A percentile compares a stretch with the other conserved stretches of the same genome.
Conservation (phyloP, 2,888 invertebrate genomes). For the Agapostemon virescens region DNA sequence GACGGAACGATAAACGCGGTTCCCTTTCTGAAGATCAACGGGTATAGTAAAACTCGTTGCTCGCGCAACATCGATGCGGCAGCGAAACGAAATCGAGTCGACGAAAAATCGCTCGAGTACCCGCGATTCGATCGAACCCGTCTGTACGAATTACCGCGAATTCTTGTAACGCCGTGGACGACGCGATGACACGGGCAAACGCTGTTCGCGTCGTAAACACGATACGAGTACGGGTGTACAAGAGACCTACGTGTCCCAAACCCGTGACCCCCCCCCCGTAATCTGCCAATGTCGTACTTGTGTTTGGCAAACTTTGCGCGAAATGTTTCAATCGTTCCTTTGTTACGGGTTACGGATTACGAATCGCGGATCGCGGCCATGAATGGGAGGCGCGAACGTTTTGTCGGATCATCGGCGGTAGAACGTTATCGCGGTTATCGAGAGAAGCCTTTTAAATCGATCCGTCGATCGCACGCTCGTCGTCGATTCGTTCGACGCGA, state of each 20-base stretch:
- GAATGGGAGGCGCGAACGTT: slow-evolving; percentile 3
- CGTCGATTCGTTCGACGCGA: slow-evolving; percentile 28
- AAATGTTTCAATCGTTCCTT: slow-evolving; percentile 15
- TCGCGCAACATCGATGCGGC: neutral
- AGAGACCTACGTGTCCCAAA: neutral
- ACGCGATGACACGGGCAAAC: neutral
- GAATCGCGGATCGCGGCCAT: neutral
- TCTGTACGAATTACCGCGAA: neutral
- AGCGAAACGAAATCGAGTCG: neutral
- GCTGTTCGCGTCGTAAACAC: neutral
- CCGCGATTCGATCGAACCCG: neutral
- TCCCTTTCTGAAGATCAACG: too few species aligned
- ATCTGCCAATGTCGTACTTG: neutral
- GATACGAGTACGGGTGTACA: slow-evolving; percentile 23
- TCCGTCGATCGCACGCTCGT: slow-evolving; percentile 36
- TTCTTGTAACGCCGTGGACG: neutral
- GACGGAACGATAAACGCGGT: neutral
- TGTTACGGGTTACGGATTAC: neutral
- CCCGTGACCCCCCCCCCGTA: neutral
- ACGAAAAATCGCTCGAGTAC: neutral
- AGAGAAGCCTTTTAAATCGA: slow-evolving; percentile 28
- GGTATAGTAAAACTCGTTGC: neutral
- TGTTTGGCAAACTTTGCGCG: neutral
- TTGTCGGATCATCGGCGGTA: neutral
- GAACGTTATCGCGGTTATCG: slow-evolving; percentile 34